These are phyloP conservation scores for Cydia pomonella DNA, from an alignment of 1,140 invertebrate species.

Conservation along the genomic window DNA sequence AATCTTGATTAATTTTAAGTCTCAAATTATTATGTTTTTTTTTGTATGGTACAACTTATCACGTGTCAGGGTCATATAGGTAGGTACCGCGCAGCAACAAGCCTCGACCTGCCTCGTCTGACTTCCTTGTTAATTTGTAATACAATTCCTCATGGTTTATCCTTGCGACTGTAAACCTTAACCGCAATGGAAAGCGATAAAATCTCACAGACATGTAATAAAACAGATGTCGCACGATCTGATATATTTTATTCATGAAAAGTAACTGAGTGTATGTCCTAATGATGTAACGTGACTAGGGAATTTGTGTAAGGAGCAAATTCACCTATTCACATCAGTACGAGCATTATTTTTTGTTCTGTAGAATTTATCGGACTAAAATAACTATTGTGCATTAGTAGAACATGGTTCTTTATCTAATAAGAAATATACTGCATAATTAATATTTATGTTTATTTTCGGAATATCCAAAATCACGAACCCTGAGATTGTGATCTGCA, in stretches of 20 bases:
- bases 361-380: no score
- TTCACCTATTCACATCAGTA: no score
- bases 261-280: no score
- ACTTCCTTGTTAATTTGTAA: conserved; percentile 72
- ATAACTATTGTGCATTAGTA: no score
- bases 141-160: conserved; percentile 50
- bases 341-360: no score
- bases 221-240: not conserved
- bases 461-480: no score
- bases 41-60: conserved; percentile 12
- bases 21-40: not conserved
- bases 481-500: no score
- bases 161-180: conserved; percentile 47
- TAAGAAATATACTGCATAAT: no score
- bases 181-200: conserved; percentile 39
- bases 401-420: no score
- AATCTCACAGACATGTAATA: conserved; percentile 15
- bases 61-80: conserved; percentile 29
- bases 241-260: not conserved
- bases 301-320: no score
- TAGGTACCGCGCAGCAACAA: conserved; percentile 49
- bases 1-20: not conserved
- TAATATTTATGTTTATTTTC: no score
- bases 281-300: no score
- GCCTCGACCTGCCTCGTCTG: conserved; percentile 61